These are phyloP conservation scores for Pangasianodon gigas DNA, from an alignment of 2,113 vertebrate genomes.

Conservation along the genomic window DNA sequence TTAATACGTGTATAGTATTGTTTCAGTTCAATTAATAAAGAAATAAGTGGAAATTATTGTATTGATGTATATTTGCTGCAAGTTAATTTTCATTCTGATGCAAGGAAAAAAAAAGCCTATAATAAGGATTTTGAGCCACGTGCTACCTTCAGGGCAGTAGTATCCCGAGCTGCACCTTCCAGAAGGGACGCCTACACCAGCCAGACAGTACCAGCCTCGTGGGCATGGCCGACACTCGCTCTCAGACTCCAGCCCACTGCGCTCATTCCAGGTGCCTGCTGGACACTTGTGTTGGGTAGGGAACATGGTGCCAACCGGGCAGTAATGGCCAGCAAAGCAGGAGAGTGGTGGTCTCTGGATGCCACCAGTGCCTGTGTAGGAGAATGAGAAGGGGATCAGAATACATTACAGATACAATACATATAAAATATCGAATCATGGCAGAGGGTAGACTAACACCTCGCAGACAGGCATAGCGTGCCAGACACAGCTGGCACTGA, in stretches of 20 bases:
- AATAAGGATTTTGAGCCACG: neutral
- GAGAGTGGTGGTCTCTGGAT: conserved; percentile 77
- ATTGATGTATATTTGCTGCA: neutral
- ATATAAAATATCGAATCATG: neutral
- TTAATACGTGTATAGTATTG: neutral
- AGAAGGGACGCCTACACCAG: conserved; percentile 72
- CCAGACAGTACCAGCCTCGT: conserved; percentile 80
- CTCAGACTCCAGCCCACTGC: conserved; percentile 66
- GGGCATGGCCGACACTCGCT: conserved; percentile 76
- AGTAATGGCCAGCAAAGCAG: conserved; percentile 85
- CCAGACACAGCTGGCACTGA: conserved; percentile 81
- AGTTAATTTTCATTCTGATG: neutral
- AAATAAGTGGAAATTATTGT: neutral
- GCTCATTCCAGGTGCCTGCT: conserved; percentile 84
- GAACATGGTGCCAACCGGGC: conserved; percentile 81
- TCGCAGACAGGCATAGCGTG: conserved; percentile 76
- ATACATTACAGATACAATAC: neutral
- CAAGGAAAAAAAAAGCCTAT: neutral
- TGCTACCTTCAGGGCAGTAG: conserved; percentile 81
- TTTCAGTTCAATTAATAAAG: neutral
- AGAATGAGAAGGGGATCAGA: neutral
- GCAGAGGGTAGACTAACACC: conserved; percentile 65
- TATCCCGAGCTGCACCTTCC: conserved; percentile 83
- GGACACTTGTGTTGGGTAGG: conserved; percentile 82
- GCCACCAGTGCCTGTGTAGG: conserved; percentile 77